Evolutionary conservation across 2,113 vertebrate genomes (phyloP), one percentile per base, ranked within the genome.

Genomic region (Ptychochromis oligacanthus): DNA sequence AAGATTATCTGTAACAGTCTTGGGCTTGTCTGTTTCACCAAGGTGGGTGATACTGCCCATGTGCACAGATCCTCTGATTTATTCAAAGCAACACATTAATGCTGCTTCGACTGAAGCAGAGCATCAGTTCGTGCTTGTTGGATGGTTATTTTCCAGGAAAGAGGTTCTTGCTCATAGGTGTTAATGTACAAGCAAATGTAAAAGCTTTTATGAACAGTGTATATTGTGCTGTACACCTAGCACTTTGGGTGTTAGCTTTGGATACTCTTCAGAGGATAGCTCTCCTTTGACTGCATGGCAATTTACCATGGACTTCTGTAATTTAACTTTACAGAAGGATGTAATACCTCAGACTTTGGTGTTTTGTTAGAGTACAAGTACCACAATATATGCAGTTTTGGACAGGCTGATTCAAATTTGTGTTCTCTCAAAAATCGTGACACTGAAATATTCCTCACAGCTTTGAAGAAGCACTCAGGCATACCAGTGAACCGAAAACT

Each of bases 21-120:
- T 55, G 17, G 59, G 40, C 78, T 60, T 77, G 57, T 75, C 60
- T 34, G 24, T 46, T 75, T 24, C n/a, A 36, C 38, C 28, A 34
- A 77, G 52, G 43, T 78, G 49, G 22, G 4, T 60, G 60, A 75
- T 26, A 9, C 43, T 64, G 72, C 26, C 59, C 6, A 0, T 60
- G 70, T 49, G 74, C 86, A 83, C 20, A 46, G 10, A 61, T 85
- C 57, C 17, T 38, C 28, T 77, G 55, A 62, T 81, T 84, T 86
- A 87, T 82, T 83, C 55, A 84, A 75, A 77, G 65, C 59, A 89
- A 80, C 43, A 84, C 59, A 82, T 11, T 77, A 85, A 83, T 57
- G 79, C 60, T 34, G 26, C 72, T 34, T 80, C 31, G 74, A 87
- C 36, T 76, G 75, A 76, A 65, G 67, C 7, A 49, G 14, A 58